A percentile compares a stretch with the other conserved stretches of the same genome.
phyloP scores from a whole-genome alignment of 92 coral and sea anemone species.

The Scolanthus callimorphus region DNA sequence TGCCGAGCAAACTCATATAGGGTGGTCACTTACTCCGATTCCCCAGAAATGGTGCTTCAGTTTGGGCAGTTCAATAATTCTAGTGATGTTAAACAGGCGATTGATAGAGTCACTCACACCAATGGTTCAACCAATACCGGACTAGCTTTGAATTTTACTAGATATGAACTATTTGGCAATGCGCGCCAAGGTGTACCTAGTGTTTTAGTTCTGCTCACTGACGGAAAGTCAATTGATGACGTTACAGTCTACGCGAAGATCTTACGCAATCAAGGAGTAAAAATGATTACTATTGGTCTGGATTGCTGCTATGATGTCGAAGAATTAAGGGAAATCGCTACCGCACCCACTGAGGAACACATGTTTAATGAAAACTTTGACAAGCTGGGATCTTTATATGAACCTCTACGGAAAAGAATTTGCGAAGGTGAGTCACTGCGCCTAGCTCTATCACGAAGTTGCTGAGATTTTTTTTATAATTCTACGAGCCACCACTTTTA shows the following conservation, averaged over 20 bases:
- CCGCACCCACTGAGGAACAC: not conserved
- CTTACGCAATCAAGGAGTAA: not conserved
- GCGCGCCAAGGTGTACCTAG: constrained; percentile 37
- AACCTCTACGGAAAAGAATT: not conserved
- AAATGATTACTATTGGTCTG: not conserved
- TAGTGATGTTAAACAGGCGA: not conserved
- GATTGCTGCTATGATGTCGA: not conserved
- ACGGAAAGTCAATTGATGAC: constrained; percentile 55
- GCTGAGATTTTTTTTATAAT: no score
- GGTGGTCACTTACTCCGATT: not conserved
- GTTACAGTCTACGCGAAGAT: not conserved
- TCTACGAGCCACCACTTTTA: no score
- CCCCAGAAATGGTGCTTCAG: not conserved
- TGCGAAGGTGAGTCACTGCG: not conserved
- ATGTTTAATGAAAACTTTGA: not conserved
- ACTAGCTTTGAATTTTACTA: constrained; percentile 22
- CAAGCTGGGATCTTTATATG: not conserved
- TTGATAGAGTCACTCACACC: not conserved
- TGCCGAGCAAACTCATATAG: not conserved
- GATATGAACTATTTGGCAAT: constrained; percentile 15
- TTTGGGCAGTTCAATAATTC: not conserved
- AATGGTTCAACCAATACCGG: constrained; percentile 35
- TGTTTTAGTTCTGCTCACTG: constrained; percentile 54
- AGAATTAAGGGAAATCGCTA: not conserved
- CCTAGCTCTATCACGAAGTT: no score